Base-by-base conservation (phyloP, 2,113 vertebrate genomes). In the Chelonoidis abingdonii region DNA sequence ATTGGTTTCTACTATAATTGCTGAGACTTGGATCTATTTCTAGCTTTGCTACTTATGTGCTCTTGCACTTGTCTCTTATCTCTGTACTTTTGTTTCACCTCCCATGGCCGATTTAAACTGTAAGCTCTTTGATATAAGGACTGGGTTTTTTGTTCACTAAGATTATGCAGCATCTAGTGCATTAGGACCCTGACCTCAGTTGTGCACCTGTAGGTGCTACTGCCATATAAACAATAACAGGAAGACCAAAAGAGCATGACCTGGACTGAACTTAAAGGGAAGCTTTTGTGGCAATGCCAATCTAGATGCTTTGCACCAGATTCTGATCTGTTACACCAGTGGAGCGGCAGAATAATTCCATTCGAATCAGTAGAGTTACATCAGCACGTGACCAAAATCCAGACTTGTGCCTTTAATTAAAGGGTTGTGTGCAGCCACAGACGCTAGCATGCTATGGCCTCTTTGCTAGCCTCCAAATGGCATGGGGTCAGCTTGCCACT, bases 371-470 rank as follows among this genome's bases (percentile, higher is more conserved):
- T 29, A 0, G 57, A 0, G 57, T 65, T 59, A 86, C 93, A 81
- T 57, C 89, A 79, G 81, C 16, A 65, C 84, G 8, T 81, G 89
- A 49, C 88, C 80, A 83, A 29, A 86, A 83, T 65, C 8, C 65
- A 54, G 50, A 86, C 88, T 89, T 93, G 83, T 65, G 54, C 84
- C 69, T 94, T 93, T 94, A 90, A 97, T 91, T 90, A 96, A 85
- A n/a, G 87, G 17, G 57, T 87, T 86, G 81, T 83, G 84, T 80
- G n/a, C 5, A 84, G 86, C 75, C 80, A 81, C 82, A 62, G 76
- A 89, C 83, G 83, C 52, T 83, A 84, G 93, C 89, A 92, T 86
- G 84, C 93, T 0, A 0, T 16, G 78, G 49, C n/a, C 83, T 83
- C 89, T 90, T 90, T 38, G 0, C 94, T 91, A 79, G 17, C 14